Evolutionary conservation across 2,888 invertebrate genomes (phyloP).

Genomic region (Andrena praecox): DNA sequence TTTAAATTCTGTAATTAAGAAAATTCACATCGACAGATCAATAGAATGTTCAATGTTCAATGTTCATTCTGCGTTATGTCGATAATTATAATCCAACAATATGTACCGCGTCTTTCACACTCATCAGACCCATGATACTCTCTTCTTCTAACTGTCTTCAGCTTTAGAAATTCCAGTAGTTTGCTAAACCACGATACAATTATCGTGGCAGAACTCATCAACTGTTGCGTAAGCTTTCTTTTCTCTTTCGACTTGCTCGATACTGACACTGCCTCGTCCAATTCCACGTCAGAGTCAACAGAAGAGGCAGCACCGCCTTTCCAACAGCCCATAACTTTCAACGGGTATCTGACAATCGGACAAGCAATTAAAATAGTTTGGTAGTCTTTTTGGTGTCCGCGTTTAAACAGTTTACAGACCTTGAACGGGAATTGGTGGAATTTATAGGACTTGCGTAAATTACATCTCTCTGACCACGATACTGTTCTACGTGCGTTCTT

Average conservation of each 20-base stretch:
- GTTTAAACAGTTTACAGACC: constrained; percentile 41
- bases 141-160: constrained; percentile 70
- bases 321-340: constrained; percentile 13
- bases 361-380: no score
- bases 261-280: constrained; percentile 71
- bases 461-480: constrained; percentile 72
- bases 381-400: no score
- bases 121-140: constrained; percentile 70
- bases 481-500: constrained; percentile 75
- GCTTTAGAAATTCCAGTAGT: constrained; percentile 72
- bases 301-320: constrained; percentile 59
- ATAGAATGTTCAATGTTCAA: not conserved
- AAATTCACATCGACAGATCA: constrained; percentile 3
- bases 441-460: constrained; percentile 61
- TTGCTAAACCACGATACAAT: constrained; percentile 69
- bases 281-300: constrained; percentile 79
- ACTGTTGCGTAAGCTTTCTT: constrained; percentile 63
- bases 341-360: not conserved
- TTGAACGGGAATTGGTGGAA: constrained; percentile 20
- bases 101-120: constrained; percentile 67
- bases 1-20: constrained; percentile 74
- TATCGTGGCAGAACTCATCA: constrained; percentile 61
- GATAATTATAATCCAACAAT: not conserved
- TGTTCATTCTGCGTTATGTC: not conserved
- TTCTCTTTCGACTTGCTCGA: constrained; percentile 39